Percentiles rank a stretch among this genome's conserved stretches.
These are phyloP conservation scores for Nymphalis c-album DNA, from an alignment of 2,888 invertebrate genomes.

Conservation along the genomic window DNA sequence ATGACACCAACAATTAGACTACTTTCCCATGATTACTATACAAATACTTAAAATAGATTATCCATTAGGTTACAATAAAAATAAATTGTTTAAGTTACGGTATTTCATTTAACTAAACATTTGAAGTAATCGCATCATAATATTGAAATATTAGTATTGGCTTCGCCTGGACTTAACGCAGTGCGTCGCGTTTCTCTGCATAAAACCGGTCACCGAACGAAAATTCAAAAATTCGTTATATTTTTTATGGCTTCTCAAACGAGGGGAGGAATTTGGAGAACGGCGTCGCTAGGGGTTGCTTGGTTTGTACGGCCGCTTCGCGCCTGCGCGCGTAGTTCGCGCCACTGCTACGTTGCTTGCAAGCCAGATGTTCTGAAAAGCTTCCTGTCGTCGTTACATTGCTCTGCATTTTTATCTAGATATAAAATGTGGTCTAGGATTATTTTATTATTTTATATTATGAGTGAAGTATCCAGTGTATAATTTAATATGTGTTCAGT, in stretches of 20 bases:
- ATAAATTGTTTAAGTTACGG: constrained; percentile 27
- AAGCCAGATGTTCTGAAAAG: constrained; percentile 81
- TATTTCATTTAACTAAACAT: constrained; percentile 19
- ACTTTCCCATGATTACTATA: background rate
- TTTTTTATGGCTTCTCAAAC: constrained; percentile 76
- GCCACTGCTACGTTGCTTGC: constrained; percentile 80
- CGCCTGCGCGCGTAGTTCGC: constrained; percentile 81
- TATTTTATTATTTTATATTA: constrained; percentile 61
- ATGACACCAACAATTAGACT: constrained; percentile 19
- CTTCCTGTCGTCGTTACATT: constrained; percentile 76
- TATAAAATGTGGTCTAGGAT: constrained; percentile 75
- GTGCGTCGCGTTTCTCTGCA: constrained; percentile 44
- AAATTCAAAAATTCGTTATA: constrained; percentile 78
- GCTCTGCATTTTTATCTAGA: constrained; percentile 68
- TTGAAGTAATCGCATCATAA: constrained; percentile 20
- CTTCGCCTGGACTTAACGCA: constrained; percentile 31
- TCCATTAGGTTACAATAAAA: background rate
- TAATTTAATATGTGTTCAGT: constrained; percentile 68
- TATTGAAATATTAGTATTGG: constrained; percentile 21
- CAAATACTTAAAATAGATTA: background rate
- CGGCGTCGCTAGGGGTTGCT: constrained; percentile 76
- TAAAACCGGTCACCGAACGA: constrained; percentile 73
- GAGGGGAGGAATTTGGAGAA: constrained; percentile 73
- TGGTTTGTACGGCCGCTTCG: constrained; percentile 66
- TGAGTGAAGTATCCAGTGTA: constrained; percentile 69